phyloP scores from a whole-genome alignment of 2,113 vertebrate genomes.

The Verasper variegatus region DNA sequence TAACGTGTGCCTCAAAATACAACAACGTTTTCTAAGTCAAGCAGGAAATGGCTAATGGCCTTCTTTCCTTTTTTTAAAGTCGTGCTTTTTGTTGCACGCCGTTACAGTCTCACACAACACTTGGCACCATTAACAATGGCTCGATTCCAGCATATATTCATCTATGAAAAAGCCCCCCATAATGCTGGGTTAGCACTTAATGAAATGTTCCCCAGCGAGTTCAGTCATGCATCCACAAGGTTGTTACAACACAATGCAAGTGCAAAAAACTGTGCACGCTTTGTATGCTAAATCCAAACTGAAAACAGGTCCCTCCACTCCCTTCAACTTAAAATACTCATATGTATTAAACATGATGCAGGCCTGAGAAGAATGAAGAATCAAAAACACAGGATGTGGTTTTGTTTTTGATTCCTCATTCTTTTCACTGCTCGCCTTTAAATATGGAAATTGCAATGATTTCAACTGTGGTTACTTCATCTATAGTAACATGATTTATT shows the following conservation, averaged over 20 bases:
- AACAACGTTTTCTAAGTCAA: slow-evolving; percentile 5
- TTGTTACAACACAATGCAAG: slow-evolving; percentile 2
- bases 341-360: slow-evolving; percentile 17
- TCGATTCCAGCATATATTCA: slow-evolving; percentile 27
- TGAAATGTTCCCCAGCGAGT: slow-evolving; percentile 27
- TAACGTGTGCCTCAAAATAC: slow-evolving; percentile 4
- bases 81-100: not conserved
- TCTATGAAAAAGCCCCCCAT: not conserved
- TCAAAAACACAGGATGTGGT: too few species aligned
- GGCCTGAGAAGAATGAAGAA: not conserved
- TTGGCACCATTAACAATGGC: slow-evolving; percentile 31
- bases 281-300: not conserved
- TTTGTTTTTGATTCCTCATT: too few species aligned
- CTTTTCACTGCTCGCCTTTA: too few species aligned
- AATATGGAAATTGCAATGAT: too few species aligned
- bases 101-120: slow-evolving; percentile 14
- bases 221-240: slow-evolving; percentile 31
- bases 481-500: too few species aligned
- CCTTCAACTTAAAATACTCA: not conserved
- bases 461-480: too few species aligned
- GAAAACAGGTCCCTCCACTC: too few species aligned
- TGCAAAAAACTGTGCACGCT: slow-evolving; percentile 6
- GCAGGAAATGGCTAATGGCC: not conserved
- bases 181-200: slow-evolving; percentile 25
- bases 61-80: slow-evolving; percentile 4